Evolutionary conservation across 2,888 invertebrate genomes (phyloP).

Genomic region (Thyatira batis): DNA sequence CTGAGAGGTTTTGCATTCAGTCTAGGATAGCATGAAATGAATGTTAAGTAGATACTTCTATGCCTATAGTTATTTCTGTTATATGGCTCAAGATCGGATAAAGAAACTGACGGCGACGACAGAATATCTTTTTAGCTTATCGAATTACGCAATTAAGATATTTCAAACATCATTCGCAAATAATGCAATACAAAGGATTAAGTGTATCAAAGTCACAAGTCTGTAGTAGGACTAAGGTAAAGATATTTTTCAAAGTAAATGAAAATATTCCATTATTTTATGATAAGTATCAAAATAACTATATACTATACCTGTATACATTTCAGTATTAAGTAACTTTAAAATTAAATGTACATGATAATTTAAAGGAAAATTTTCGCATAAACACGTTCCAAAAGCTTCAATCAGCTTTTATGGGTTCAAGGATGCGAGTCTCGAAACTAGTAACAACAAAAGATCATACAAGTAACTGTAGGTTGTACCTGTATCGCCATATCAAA

Average conservation of each 20-base stretch:
- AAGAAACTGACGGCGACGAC: not conserved
- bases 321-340: too few relatives aligned
- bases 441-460: not conserved
- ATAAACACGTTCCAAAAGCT: not conserved
- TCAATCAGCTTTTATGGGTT: not conserved
- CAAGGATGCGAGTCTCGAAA: not conserved
- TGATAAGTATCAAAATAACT: too few relatives aligned
- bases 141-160: not conserved
- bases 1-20: not conserved
- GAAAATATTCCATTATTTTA: too few relatives aligned
- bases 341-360: not conserved
- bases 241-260: too few relatives aligned
- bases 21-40: not conserved
- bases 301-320: too few relatives aligned
- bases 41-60: not conserved
- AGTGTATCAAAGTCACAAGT: not conserved
- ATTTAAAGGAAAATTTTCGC: not conserved
- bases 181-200: not conserved
- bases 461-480: not conserved
- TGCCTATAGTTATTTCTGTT: not conserved
- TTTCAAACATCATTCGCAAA: not conserved
- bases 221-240: too few relatives aligned
- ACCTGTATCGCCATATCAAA: too few relatives aligned
- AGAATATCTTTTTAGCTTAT: not conserved
- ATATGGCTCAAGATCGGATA: not conserved